phyloP scores from a whole-genome alignment of 2,113 vertebrate genomes.

The Barnardius zonarius region DNA sequence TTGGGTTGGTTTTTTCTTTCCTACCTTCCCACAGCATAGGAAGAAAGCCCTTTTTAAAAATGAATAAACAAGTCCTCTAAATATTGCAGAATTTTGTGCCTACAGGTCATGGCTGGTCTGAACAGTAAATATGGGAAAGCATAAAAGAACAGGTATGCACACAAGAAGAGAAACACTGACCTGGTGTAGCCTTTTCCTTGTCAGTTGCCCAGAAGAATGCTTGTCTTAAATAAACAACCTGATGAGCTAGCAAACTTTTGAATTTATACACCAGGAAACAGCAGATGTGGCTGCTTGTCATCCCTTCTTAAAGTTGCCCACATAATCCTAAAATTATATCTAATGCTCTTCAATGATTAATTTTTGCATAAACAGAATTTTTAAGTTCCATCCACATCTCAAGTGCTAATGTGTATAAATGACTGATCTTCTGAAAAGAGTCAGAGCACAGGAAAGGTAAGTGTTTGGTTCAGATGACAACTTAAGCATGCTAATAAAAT shows the following conservation, averaged over 20 bases:
- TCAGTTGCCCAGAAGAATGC: not conserved
- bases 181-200: not conserved
- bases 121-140: not conserved
- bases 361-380: conserved; percentile 20
- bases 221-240: conserved; percentile 12
- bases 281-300: conserved; percentile 12
- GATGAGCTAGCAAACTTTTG: not conserved
- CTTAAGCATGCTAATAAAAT: not conserved
- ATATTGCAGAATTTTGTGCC: conserved; percentile 9
- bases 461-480: not conserved
- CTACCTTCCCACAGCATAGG: not conserved
- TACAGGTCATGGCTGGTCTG: conserved; percentile 7
- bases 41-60: not conserved
- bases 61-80: not conserved
- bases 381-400: not conserved
- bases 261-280: conserved; percentile 40
- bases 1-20: not conserved
- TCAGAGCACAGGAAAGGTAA: not conserved
- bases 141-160: conserved; percentile 30
- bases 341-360: conserved; percentile 20
- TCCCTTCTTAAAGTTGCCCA: conserved; percentile 8
- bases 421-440: conserved; percentile 22
- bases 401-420: not conserved
- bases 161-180: not conserved
- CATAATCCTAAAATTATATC: conserved; percentile 29